Conservation (phyloP, 2,113 vertebrate genomes). For the western clawed frog (Xenopus tropicalis) region DNA sequence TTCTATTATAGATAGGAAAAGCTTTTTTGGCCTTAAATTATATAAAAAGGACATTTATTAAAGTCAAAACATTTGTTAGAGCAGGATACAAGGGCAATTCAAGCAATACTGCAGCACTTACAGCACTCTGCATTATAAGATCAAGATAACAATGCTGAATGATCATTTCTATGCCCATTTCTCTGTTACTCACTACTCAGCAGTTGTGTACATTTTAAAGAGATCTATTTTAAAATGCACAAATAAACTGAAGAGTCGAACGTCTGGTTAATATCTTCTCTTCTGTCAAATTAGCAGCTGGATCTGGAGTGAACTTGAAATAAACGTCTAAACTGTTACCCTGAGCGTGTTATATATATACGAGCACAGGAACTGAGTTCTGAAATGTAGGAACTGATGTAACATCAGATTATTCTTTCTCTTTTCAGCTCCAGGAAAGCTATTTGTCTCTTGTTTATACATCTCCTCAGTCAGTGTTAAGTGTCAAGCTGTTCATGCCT, state of each 20-base stretch:
- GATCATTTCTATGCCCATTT: no score
- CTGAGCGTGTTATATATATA: slow-evolving; percentile 2
- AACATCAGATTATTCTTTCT: slow-evolving; percentile 33
- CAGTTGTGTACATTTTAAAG: not conserved
- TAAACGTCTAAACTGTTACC: slow-evolving; percentile 20
- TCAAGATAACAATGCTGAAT: no score
- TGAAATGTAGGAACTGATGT: slow-evolving; percentile 32
- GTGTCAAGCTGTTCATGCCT: slow-evolving; percentile 23
- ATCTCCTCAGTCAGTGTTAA: slow-evolving; percentile 25
- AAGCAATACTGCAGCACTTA: no score
- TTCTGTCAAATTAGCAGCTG: slow-evolving; percentile 33
- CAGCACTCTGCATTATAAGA: no score
- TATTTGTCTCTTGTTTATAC: slow-evolving; percentile 22
- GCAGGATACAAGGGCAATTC: no score
- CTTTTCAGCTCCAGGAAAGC: slow-evolving; percentile 32
- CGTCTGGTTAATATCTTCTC: slow-evolving; percentile 28
- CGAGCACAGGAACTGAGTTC: slow-evolving; percentile 18
- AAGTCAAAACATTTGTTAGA: no score
- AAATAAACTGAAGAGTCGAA: not conserved
- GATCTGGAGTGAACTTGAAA: slow-evolving; percentile 15
- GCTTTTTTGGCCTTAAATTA: no score
- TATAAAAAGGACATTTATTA: no score
- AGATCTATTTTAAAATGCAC: slow-evolving; percentile 2
- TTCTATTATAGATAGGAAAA: no score
- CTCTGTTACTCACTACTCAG: not conserved